Conservation (phyloP, 2,797 vertebrate genomes). For the Enoplosus armatus region DNA sequence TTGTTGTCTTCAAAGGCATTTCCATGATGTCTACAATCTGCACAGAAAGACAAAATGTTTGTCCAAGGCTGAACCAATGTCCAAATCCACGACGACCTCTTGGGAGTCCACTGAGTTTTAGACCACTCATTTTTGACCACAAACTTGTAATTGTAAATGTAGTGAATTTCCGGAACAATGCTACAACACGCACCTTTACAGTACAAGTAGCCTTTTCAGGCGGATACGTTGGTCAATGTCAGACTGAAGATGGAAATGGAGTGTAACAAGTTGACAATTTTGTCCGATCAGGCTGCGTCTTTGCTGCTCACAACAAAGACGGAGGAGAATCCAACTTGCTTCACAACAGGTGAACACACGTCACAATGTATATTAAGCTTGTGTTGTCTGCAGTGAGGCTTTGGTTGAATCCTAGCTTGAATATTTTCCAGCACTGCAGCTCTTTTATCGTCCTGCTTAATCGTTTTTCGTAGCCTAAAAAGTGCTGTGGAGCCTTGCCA, state of each 20-base stretch:
- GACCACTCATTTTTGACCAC: neutral
- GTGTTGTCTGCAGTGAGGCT: neutral
- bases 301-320: neutral
- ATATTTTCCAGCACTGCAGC: neutral
- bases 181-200: neutral
- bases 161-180: neutral
- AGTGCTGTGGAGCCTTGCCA: neutral
- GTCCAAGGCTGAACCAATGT: neutral
- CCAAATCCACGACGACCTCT: neutral
- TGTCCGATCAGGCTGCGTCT: too few relatives aligned
- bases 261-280: too few relatives aligned
- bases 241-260: too few relatives aligned
- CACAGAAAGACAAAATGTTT: neutral
- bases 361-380: neutral
- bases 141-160: neutral
- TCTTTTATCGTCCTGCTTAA: conserved; percentile 7
- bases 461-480: neutral
- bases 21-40: neutral
- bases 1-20: conserved; percentile 15
- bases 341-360: neutral
- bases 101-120: neutral
- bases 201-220: neutral
- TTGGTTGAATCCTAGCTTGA: neutral
- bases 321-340: neutral
- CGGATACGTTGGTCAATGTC: too few relatives aligned